Percentiles rank a stretch among this genome's conserved stretches.
Conservation (phyloP, 2,888 invertebrate genomes). For the Drosophila putrida region DNA sequence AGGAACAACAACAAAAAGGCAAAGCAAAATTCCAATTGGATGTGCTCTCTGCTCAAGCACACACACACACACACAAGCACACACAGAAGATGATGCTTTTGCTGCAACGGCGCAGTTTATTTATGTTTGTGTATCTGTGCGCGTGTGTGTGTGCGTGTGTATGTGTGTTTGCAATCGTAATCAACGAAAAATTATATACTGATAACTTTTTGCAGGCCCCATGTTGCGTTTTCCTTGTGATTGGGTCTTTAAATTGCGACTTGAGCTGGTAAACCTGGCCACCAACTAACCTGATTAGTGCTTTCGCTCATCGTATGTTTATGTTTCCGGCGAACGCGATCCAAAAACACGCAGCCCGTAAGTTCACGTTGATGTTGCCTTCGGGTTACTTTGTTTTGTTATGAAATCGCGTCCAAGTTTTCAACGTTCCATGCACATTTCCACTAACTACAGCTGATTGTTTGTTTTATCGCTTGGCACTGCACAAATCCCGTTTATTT, state of each 20-base stretch:
- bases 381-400: conserved; percentile 30
- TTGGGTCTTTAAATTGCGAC: conserved; percentile 4
- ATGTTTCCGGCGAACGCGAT: conserved; percentile 59
- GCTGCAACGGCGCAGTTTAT: conserved; percentile 62
- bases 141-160: conserved; percentile 12
- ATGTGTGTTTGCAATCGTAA: conserved; percentile 55
- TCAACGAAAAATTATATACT: conserved; percentile 45
- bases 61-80: conserved; percentile 21
- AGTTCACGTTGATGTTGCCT: conserved; percentile 32
- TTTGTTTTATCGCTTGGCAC: conserved; percentile 22
- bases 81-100: conserved; percentile 21
- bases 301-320: conserved; percentile 75
- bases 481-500: conserved; percentile 36
- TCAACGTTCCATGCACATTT: conserved; percentile 50
- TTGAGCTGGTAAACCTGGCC: conserved; percentile 26
- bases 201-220: conserved; percentile 27
- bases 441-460: conserved; percentile 27
- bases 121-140: conserved; percentile 32
- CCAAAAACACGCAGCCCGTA: conserved; percentile 48
- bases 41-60: conserved; percentile 14
- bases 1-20: conserved; percentile 18
- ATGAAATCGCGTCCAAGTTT: conserved; percentile 38
- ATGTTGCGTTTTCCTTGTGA: conserved; percentile 9
- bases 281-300: conserved; percentile 77
- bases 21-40: conserved; percentile 37